phyloP scores from a whole-genome alignment of 2,113 vertebrate genomes.

The Corythornis madagascariensis region DNA sequence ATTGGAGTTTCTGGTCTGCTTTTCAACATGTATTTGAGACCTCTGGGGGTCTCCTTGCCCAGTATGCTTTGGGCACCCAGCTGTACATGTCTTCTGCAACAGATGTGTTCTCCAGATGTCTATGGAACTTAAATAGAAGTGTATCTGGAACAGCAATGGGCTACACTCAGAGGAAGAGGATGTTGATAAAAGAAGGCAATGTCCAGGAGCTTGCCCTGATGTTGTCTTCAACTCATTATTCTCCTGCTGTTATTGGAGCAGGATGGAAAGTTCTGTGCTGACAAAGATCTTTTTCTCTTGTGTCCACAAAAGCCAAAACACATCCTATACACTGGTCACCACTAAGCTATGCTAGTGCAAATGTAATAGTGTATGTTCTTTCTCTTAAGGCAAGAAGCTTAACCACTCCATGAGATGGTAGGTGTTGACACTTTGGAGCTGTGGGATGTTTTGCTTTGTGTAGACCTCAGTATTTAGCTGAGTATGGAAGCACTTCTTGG shows the following conservation, averaged over 20 bases:
- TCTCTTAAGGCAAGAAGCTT: background rate
- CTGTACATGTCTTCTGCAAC: background rate
- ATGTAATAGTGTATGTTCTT: background rate
- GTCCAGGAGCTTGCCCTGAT: background rate
- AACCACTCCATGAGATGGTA: background rate
- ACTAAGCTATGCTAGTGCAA: background rate
- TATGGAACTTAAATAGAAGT: background rate
- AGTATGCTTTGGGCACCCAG: background rate
- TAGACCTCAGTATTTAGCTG: background rate
- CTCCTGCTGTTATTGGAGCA: background rate
- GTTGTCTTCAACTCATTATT: background rate
- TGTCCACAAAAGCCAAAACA: fast-evolving
- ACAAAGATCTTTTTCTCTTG: background rate
- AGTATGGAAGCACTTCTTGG: background rate
- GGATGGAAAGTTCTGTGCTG: background rate
- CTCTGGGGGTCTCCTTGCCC: background rate
- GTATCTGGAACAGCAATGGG: background rate
- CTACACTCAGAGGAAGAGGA: background rate
- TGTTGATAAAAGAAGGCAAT: background rate
- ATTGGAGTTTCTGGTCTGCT: background rate
- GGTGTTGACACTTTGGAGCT: background rate
- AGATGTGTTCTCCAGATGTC: conserved; percentile 51
- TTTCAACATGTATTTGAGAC: background rate
- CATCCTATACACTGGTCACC: fast-evolving
- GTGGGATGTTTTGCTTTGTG: background rate